A percentile compares a stretch with the other conserved stretches of the same genome.
Conservation (phyloP, 2,797 vertebrate species). For the Sebastes aleutianus region DNA sequence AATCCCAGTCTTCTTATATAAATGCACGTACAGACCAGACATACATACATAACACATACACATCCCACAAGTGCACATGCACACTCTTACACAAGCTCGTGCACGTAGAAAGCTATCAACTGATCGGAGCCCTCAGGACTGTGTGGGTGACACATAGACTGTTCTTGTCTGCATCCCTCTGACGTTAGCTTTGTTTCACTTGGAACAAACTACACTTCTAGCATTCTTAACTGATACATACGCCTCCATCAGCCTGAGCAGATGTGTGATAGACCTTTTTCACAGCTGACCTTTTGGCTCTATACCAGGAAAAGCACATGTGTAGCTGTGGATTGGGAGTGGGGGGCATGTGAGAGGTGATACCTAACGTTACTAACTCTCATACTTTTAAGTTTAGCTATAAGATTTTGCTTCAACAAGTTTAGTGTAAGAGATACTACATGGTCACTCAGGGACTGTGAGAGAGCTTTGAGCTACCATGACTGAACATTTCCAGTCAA, state of each 20-base stretch:
- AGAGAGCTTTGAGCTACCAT: background rate
- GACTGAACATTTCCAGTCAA: conserved; percentile 3
- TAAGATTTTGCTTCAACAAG: background rate
- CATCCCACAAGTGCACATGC: background rate
- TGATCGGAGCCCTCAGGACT: background rate
- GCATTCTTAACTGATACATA: background rate
- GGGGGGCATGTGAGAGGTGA: background rate
- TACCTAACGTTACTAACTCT: too few relatives aligned
- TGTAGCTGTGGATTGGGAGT: background rate
- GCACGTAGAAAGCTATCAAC: background rate
- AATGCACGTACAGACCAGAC: background rate
- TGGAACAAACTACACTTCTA: too few relatives aligned
- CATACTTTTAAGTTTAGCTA: background rate
- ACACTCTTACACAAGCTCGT: background rate
- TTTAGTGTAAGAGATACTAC: background rate
- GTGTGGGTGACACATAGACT: background rate
- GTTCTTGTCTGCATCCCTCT: background rate
- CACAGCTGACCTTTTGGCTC: background rate
- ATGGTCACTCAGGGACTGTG: background rate
- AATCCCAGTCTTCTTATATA: background rate
- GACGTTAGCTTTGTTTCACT: background rate
- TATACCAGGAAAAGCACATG: background rate
- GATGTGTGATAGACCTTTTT: background rate
- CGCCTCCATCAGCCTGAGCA: background rate
- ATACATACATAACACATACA: background rate